phyloP scores from a whole-genome alignment of 2,888 invertebrate genomes.

The Lithophane socia region DNA sequence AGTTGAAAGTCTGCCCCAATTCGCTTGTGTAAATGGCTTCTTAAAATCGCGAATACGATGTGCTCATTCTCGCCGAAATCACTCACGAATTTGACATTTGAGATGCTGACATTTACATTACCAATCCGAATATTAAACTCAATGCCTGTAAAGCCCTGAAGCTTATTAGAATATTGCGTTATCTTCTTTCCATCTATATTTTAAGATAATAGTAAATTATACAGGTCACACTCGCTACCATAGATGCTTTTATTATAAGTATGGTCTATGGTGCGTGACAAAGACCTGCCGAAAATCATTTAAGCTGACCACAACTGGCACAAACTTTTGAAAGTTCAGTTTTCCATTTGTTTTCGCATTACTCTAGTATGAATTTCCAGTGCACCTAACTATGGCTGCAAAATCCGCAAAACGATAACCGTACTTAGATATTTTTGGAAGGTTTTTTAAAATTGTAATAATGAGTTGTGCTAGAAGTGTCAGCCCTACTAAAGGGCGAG shows the following conservation, averaged over 20 bases:
- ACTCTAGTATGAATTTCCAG: neutral
- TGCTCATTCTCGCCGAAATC: slow-evolving; percentile 63
- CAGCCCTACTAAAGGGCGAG: slow-evolving; percentile 71
- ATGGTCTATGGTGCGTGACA: neutral
- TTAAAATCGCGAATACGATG: slow-evolving; percentile 19
- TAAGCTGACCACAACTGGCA: neutral
- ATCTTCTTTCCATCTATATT: neutral
- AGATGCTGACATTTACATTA: slow-evolving; percentile 34
- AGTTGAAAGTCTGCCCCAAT: slow-evolving; percentile 11
- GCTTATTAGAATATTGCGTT: neutral
- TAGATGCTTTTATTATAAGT: neutral
- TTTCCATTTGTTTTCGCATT: neutral
- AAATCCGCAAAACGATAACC: neutral
- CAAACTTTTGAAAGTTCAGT: neutral
- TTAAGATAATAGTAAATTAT: neutral
- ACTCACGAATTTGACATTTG: slow-evolving; percentile 51
- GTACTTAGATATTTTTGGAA: no score
- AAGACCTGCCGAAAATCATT: neutral
- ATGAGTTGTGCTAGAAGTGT: slow-evolving; percentile 12
- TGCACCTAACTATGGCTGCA: neutral
- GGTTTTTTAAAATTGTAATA: neutral
- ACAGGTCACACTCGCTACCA: neutral
- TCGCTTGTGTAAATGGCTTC: slow-evolving; percentile 26
- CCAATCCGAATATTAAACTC: slow-evolving; percentile 11
- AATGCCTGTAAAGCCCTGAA: slow-evolving; percentile 9